Conservation (phyloP, 2,888 invertebrate genomes). For the Callinectes sapidus region DNA sequence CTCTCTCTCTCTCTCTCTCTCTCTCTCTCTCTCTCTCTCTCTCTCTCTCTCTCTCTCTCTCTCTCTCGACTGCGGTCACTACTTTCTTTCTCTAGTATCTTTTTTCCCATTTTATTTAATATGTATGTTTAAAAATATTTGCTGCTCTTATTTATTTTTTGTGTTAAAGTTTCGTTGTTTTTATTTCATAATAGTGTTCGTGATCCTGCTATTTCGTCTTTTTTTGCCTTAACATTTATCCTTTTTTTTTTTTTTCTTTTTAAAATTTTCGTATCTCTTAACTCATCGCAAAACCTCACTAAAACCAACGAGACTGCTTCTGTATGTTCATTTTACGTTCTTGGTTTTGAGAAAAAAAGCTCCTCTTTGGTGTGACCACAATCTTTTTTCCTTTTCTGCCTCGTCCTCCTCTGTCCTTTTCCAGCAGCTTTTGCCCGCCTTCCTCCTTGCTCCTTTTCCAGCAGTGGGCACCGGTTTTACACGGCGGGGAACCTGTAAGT, state of each 20-base stretch:
- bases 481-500: not conserved
- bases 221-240: not conserved
- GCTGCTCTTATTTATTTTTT: too few relatives aligned
- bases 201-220: not conserved
- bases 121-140: not conserved
- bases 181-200: not conserved
- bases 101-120: not conserved
- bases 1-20: too few relatives aligned
- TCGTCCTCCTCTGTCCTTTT: not conserved
- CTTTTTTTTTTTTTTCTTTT: not conserved
- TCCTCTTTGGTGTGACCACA: not conserved
- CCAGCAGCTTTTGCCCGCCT: not conserved
- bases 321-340: too few relatives aligned
- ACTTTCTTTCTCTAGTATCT: too few relatives aligned
- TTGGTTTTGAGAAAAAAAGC: too few relatives aligned
- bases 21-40: too few relatives aligned
- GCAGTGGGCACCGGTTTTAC: constrained; percentile 7
- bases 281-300: not conserved
- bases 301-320: too few relatives aligned
- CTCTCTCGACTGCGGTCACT: too few relatives aligned
- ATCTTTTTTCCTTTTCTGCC: not conserved
- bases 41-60: too few relatives aligned
- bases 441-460: not conserved
- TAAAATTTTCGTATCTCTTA: not conserved
- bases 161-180: too few relatives aligned